These are phyloP conservation scores for Lamprotornis superbus DNA, from an alignment of 2,113 vertebrate species.

Conservation along the genomic window DNA sequence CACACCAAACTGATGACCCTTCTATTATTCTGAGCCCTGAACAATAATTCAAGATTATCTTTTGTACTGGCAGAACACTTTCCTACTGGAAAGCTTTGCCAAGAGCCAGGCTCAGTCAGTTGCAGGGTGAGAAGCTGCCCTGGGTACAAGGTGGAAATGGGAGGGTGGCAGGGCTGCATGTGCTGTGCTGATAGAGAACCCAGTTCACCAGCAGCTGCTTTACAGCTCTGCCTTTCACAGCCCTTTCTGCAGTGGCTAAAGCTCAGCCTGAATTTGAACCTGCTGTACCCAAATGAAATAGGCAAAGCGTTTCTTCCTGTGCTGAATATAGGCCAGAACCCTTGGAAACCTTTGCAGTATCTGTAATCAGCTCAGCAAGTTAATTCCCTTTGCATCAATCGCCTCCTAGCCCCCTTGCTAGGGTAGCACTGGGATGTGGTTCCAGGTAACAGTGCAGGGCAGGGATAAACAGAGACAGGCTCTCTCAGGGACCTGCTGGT, in stretches of 20 bases:
- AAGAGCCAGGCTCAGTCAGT: background rate
- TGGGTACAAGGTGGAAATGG: fast-evolving
- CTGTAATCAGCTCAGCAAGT: background rate
- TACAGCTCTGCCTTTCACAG: background rate
- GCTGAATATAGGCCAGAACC: background rate
- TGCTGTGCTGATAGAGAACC: background rate
- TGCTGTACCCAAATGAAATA: background rate
- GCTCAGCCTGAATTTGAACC: background rate
- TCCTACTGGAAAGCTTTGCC: background rate
- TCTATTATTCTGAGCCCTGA: background rate
- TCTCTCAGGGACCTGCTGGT: background rate
- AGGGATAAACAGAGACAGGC: background rate
- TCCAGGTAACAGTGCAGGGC: background rate
- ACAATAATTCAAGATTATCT: background rate
- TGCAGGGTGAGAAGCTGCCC: background rate
- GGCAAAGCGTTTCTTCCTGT: background rate
- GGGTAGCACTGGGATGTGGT: background rate
- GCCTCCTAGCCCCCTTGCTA: fast-evolving
- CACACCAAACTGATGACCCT: background rate
- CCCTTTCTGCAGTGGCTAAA: background rate
- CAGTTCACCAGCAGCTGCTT: background rate
- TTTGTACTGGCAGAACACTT: background rate
- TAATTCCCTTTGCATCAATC: fast-evolving
- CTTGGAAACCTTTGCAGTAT: background rate
- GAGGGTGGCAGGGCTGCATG: background rate